phyloP scores from a whole-genome alignment of 2,113 vertebrate genomes.

The Synchiropus splendidus region DNA sequence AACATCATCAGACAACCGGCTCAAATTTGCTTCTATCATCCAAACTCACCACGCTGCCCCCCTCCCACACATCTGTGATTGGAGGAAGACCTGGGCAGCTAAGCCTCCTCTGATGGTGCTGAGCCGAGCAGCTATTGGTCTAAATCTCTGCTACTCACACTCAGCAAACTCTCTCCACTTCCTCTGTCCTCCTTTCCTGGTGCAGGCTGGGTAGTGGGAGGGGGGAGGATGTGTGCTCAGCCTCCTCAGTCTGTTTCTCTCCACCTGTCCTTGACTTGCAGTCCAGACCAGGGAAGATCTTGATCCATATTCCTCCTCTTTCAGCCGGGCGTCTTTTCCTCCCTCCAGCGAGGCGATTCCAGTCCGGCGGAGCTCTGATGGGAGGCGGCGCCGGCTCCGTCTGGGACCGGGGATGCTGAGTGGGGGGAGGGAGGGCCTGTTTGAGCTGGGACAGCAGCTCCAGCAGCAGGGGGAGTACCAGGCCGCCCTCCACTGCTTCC shows the following conservation, averaged over 20 bases:
- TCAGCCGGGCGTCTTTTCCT: conserved; percentile 23
- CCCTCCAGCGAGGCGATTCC: conserved; percentile 21
- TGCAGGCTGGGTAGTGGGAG: conserved; percentile 56
- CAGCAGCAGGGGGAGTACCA: conserved; percentile 72
- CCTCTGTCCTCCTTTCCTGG: conserved; percentile 61
- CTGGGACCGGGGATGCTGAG: conserved; percentile 69
- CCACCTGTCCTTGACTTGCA: conserved; percentile 56
- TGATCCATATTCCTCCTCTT: not conserved
- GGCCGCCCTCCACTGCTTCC: conserved; percentile 72
- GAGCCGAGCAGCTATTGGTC: conserved; percentile 53
- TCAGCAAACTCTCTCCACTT: conserved; percentile 47
- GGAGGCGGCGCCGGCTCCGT: conserved; percentile 48
- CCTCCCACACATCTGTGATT: too few species aligned
- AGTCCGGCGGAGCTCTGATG: conserved; percentile 53
- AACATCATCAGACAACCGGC: too few species aligned
- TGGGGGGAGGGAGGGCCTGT: conserved; percentile 70
- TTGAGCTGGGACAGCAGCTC: conserved; percentile 73
- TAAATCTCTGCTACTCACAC: conserved; percentile 46
- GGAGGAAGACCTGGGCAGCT: too few species aligned
- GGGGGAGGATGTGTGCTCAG: conserved; percentile 49
- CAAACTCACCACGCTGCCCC: conserved; percentile 17
- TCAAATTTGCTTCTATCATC: conserved; percentile 6
- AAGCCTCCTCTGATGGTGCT: conserved; percentile 2
- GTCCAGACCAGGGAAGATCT: not conserved
- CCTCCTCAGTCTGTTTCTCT: conserved; percentile 46